Conservation (phyloP, 53 echinoderm and acorn worm genomes). For the Holothuria leucospilota region DNA sequence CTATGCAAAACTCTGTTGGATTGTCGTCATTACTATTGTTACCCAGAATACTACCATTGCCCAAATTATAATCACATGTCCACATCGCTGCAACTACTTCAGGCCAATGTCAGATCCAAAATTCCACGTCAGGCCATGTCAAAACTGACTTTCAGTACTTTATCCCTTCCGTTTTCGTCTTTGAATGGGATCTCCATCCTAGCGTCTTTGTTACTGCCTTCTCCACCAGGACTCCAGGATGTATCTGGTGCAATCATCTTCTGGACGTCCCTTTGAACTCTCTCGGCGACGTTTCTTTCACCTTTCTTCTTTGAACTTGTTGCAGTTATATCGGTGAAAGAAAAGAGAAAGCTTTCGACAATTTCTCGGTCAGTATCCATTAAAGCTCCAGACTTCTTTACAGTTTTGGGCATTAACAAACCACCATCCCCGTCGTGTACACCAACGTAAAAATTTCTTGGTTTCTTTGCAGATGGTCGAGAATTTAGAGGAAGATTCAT, state of each 20-base stretch:
- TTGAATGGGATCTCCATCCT: slow-evolving; percentile 15
- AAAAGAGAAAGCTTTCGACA: slow-evolving; percentile 29
- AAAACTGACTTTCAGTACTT: slow-evolving; percentile 9
- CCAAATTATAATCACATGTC: too few species aligned
- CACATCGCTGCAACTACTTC: too few species aligned
- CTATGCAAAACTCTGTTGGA: too few species aligned
- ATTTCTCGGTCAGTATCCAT: slow-evolving; percentile 7
- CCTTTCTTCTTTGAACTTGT: neutral
- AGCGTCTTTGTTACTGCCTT: neutral
- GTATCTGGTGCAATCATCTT: slow-evolving; percentile 1
- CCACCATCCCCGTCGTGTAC: slow-evolving; percentile 2
- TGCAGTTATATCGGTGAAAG: slow-evolving; percentile 3
- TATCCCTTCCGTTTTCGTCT: neutral
- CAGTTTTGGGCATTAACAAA: slow-evolving; percentile 3
- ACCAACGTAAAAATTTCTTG: neutral
- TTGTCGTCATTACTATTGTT: too few species aligned
- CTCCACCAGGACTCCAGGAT: neutral
- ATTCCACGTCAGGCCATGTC: neutral
- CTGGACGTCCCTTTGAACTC: slow-evolving; percentile 9
- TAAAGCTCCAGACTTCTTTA: neutral
- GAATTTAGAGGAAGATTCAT: neutral
- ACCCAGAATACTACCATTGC: too few species aligned
- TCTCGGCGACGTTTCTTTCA: neutral
- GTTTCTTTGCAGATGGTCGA: neutral
- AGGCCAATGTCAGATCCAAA: too few species aligned